These are phyloP conservation scores for Hylaeus volcanicus DNA, from an alignment of 1,140 invertebrate species.

Conservation along the genomic window DNA sequence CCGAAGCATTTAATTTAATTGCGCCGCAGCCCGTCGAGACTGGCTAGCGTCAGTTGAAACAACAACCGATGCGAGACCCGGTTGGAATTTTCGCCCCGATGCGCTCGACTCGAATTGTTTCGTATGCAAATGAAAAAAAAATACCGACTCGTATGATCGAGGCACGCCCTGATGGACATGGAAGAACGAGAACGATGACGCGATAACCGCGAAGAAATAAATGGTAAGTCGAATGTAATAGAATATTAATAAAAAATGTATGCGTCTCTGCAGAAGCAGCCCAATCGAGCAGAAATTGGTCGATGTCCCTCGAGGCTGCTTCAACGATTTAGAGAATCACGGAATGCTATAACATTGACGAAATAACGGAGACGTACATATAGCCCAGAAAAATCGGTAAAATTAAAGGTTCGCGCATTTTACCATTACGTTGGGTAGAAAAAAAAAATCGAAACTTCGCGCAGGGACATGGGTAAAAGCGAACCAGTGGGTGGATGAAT, in stretches of 20 bases:
- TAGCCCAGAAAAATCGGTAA: background rate
- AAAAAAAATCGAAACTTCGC: slow-evolving; percentile 11
- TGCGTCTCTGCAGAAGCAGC: no score
- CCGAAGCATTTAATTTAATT: slow-evolving; percentile 78
- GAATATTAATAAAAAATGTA: no score
- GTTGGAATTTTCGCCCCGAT: slow-evolving; percentile 63
- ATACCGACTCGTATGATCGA: slow-evolving; percentile 17
- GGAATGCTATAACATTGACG: no score
- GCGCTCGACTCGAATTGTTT: slow-evolving; percentile 63
- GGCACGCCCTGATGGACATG: background rate
- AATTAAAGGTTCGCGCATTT: background rate
- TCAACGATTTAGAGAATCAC: no score
- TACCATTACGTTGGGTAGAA: no score
- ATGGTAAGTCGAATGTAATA: no score
- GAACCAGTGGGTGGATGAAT: slow-evolving; percentile 70
- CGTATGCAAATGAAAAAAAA: slow-evolving; percentile 56
- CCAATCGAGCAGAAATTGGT: no score
- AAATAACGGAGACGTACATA: no score
- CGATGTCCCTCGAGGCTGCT: no score
- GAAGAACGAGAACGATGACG: background rate
- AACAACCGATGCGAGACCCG: slow-evolving; percentile 63
- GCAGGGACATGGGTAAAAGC: slow-evolving; percentile 31
- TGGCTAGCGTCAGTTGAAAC: slow-evolving; percentile 60
- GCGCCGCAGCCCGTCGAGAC: slow-evolving; percentile 65
- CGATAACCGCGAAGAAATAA: background rate